Evolutionary conservation across 64 coral and sea anemone genomes (phyloP).

Genomic region (Pocillopora damicornis): DNA sequence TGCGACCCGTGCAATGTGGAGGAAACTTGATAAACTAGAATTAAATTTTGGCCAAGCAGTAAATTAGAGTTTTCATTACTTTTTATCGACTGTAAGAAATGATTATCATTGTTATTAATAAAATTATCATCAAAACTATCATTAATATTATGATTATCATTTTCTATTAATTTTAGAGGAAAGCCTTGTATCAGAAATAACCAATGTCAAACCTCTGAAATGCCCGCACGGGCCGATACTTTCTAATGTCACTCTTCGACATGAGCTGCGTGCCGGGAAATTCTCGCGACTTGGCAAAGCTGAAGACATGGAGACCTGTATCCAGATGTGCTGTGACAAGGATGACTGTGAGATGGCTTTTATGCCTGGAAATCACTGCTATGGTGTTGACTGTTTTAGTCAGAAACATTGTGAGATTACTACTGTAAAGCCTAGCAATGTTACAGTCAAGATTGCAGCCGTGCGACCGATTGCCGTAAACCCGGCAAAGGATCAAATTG

Average conservation of each 20-base stretch:
- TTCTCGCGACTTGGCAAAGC: constrained; percentile 75
- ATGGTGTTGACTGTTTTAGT: constrained; percentile 94
- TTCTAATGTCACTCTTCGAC: constrained; percentile 69
- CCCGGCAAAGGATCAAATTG: constrained; percentile 14
- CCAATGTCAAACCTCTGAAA: constrained; percentile 45
- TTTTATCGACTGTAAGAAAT: too few relatives aligned
- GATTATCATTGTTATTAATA: too few relatives aligned
- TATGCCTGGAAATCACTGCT: constrained; percentile 88
- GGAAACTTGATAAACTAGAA: too few relatives aligned
- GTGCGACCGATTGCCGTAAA: constrained; percentile 78
- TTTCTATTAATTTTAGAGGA: constrained; percentile 42
- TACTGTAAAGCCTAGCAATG: constrained; percentile 68
- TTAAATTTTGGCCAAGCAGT: too few relatives aligned
- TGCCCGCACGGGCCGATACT: constrained; percentile 76
- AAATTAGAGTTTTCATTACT: too few relatives aligned
- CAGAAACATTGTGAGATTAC: constrained; percentile 81
- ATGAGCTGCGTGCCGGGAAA: constrained; percentile 72
- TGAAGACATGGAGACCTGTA: constrained; percentile 80
- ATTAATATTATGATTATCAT: background rate
- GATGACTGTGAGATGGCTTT: constrained; percentile 88
- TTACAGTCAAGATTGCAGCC: constrained; percentile 72
- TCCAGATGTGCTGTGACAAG: constrained; percentile 80
- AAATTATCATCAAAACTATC: too few relatives aligned
- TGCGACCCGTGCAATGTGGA: too few relatives aligned
- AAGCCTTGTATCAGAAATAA: constrained; percentile 55